Base-by-base conservation (phyloP, 92 coral and sea anemone species). In the Porites rus region DNA sequence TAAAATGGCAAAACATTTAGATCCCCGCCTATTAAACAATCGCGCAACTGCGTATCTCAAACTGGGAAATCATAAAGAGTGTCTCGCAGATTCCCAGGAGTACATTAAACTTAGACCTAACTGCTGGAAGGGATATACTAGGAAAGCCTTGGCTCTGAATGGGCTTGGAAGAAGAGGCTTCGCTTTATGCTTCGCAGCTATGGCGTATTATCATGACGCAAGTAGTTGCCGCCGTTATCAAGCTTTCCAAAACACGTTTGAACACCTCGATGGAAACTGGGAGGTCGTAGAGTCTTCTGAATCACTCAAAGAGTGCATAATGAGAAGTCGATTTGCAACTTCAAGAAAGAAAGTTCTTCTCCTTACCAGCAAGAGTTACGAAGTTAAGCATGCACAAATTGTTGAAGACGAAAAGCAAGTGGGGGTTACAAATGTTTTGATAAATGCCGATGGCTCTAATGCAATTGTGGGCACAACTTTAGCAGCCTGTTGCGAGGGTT, bases 1-100 rank as follows among this genome's bases (percentile, higher is more conserved):
- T 17, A 21, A 65, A n/a, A 81, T 74, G 65, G 52, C 19, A 79
- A 19, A 16, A 20, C 51, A 51, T 46, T 61, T 43, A 18, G 90
- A 86, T 25, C 85, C 90, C n/a, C 75, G n/a, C 61, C 69, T 86
- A 13, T 56, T 86, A 17, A 70, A 68, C 38, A 86, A 69, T 51
- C 75, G 90, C 14, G 90, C 90, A 24, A 79, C 90, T n/a, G 76
- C 90, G 10, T 51, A 79, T 72, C 90, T 87, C 52, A 70, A 64
- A 24, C 71, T 79, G n/a, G 64, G 16, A 43, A 74, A 71, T 11
- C 70, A 59, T 61, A 65, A 56, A 1, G 19, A 87, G 63, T 82
- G 85, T 20, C 80, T 87, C 19, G 20, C 21, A 18, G 90, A 86
- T 19, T 69, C 78, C 51, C 70, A 86, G 1, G 75, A 78, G n/a